Evolutionary conservation across 2,113 vertebrate genomes (phyloP).

Genomic region (Siphamia tubifer): DNA sequence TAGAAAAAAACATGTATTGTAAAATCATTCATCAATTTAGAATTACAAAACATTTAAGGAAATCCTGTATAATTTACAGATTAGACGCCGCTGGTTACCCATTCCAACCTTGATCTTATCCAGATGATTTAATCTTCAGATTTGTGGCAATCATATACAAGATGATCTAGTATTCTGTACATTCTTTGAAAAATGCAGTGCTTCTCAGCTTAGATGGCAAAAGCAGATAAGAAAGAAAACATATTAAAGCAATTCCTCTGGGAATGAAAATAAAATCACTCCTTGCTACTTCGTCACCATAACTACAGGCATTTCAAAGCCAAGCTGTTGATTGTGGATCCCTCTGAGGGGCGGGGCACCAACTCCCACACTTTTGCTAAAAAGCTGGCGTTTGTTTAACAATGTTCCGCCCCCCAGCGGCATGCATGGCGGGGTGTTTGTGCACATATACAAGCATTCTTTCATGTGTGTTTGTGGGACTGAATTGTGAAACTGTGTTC

Average conservation of each 20-base stretch:
- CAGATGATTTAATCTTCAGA: too few species aligned
- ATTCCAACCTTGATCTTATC: too few species aligned
- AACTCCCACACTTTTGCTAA: conserved; percentile 84
- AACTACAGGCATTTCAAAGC: conserved; percentile 35
- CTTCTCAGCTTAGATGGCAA: not conserved
- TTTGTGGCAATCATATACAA: not conserved
- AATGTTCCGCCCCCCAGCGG: conserved; percentile 84
- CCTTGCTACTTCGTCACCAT: not conserved
- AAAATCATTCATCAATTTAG: too few species aligned
- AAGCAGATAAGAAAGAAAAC: not conserved
- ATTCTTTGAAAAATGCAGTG: not conserved
- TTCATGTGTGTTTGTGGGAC: conserved; percentile 22
- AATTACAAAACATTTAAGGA: too few species aligned
- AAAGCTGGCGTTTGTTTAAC: conserved; percentile 72
- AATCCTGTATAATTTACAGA: too few species aligned
- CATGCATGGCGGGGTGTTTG: conserved; percentile 74
- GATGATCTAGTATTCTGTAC: too few species aligned
- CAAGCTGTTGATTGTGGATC: conserved; percentile 50
- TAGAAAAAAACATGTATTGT: too few species aligned
- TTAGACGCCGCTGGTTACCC: too few species aligned
- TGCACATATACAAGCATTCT: conserved; percentile 42
- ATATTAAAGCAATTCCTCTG: not conserved
- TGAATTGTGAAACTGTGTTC: conserved; percentile 77
- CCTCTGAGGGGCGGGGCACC: conserved; percentile 64
- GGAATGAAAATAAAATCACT: not conserved